Conservation (phyloP, 1,140 invertebrate genomes). For the Cydia strobilella region DNA sequence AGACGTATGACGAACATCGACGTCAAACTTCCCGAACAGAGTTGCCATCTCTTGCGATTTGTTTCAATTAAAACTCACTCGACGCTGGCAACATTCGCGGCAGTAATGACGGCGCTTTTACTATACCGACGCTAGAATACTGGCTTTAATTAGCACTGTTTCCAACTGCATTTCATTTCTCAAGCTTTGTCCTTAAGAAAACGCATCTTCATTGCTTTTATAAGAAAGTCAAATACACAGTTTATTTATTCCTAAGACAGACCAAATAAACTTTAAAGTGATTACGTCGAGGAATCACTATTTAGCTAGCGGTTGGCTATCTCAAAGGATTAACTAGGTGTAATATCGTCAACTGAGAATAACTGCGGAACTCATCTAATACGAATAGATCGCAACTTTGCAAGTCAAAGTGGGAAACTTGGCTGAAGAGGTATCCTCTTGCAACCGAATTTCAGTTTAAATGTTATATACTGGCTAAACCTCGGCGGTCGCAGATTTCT, state of each 20-base stretch:
- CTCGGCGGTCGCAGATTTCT: neutral
- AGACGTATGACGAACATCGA: conserved; percentile 26
- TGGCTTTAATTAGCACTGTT: conserved; percentile 22
- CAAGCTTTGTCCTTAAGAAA: conserved; percentile 11
- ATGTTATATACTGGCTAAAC: conserved; percentile 16
- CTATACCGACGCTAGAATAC: conserved; percentile 12
- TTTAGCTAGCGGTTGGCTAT: conserved; percentile 12
- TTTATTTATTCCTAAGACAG: too few species aligned
- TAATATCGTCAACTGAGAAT: conserved; percentile 27
- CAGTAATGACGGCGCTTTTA: conserved; percentile 14
- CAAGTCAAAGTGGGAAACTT: conserved; percentile 31
- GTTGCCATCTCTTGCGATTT: conserved; percentile 35
- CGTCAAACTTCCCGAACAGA: conserved; percentile 19
- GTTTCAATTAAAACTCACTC: conserved; percentile 50
- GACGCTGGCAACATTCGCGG: conserved; percentile 19
- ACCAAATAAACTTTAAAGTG: too few species aligned
- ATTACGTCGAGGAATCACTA: too few species aligned
- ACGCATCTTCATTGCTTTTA: neutral
- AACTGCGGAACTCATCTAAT: conserved; percentile 25
- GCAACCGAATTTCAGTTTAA: conserved; percentile 29
- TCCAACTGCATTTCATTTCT: neutral
- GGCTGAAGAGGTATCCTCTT: neutral
- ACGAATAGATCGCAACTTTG: conserved; percentile 31
- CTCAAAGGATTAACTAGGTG: conserved; percentile 13
- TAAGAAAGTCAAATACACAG: neutral